phyloP scores from a whole-genome alignment of 37 sponge, comb jelly and placozoan species.

The Chondrosia reniformis region DNA sequence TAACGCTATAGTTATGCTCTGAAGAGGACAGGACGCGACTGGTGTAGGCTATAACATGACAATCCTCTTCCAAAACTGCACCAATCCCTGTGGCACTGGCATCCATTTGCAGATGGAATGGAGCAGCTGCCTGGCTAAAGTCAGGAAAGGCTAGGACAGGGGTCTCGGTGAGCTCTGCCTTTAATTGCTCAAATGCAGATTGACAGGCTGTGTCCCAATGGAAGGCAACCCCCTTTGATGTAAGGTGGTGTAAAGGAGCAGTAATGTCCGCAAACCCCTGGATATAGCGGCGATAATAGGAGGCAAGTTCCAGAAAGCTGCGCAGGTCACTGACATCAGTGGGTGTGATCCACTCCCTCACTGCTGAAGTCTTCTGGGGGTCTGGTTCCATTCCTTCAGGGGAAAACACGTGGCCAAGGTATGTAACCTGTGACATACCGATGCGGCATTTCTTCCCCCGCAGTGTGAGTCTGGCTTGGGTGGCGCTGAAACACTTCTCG shows the following conservation, averaged over 20 bases:
- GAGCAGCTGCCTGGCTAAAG: slow-evolving; percentile 9
- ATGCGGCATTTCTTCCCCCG: slow-evolving; percentile 18
- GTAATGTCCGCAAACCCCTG: slow-evolving; percentile 18
- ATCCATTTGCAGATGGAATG: slow-evolving; percentile 30
- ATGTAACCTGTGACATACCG: not conserved
- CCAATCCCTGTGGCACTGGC: slow-evolving; percentile 2
- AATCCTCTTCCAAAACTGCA: not conserved
- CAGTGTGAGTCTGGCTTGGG: slow-evolving; percentile 14
- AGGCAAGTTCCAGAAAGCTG: slow-evolving; percentile 30
- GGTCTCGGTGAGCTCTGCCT: slow-evolving; percentile 7
- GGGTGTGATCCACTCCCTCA: not conserved
- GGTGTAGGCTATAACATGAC: not conserved
- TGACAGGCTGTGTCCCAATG: slow-evolving; percentile 13
- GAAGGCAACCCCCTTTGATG: not conserved
- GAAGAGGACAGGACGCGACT: slow-evolving; percentile 11
- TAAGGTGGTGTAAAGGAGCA: slow-evolving; percentile 12
- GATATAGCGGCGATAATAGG: slow-evolving; percentile 22
- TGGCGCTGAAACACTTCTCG: not conserved
- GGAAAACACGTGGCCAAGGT: slow-evolving; percentile 14
- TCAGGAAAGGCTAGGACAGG: slow-evolving; percentile 30
- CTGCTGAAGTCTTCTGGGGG: not conserved
- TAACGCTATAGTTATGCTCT: not conserved
- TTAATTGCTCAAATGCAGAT: slow-evolving; percentile 14
- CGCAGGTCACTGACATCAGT: not conserved
- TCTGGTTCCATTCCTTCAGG: slow-evolving; percentile 15